phyloP scores from a whole-genome alignment of 2,797 vertebrate genomes.

The Cottoperca gobio region DNA sequence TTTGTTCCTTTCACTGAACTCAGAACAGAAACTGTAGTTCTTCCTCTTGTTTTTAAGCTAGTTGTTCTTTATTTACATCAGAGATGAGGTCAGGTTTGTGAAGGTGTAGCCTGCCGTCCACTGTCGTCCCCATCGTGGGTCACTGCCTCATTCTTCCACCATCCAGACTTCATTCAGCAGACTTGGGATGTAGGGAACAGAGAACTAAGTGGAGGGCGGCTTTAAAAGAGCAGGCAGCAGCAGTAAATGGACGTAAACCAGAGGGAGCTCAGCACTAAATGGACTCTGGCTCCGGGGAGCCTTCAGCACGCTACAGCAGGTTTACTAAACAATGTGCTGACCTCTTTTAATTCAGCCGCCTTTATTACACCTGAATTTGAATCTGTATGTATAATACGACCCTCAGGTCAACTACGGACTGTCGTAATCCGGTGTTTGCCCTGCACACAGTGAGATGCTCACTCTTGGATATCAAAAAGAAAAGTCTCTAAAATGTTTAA shows the following conservation, averaged over 20 bases:
- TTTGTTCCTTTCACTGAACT: too few relatives aligned
- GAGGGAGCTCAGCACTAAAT: slow-evolving; percentile 48
- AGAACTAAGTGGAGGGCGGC: slow-evolving; percentile 18
- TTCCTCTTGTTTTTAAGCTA: too few relatives aligned
- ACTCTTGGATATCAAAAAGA: neutral
- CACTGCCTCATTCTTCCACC: slow-evolving; percentile 7
- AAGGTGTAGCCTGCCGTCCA: neutral
- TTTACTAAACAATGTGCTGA: slow-evolving; percentile 51
- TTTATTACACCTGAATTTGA: slow-evolving; percentile 10
- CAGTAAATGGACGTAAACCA: slow-evolving; percentile 39
- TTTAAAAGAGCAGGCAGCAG: slow-evolving; percentile 45
- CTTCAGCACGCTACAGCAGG: slow-evolving; percentile 14
- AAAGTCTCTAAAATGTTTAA: neutral
- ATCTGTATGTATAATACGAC: neutral
- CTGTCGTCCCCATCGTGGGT: slow-evolving; percentile 16
- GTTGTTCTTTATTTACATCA: too few relatives aligned
- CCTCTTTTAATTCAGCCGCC: slow-evolving; percentile 36
- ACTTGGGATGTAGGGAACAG: slow-evolving; percentile 14
- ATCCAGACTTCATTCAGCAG: slow-evolving; percentile 30
- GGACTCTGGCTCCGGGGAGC: slow-evolving; percentile 49
- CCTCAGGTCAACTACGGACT: neutral
- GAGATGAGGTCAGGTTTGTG: too few relatives aligned
- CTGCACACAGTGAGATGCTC: too few relatives aligned
- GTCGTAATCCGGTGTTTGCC: too few relatives aligned
- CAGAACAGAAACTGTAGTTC: too few relatives aligned